Base-by-base conservation (phyloP, 2,113 vertebrate genomes). In the Rhodinocichla rosea region DNA sequence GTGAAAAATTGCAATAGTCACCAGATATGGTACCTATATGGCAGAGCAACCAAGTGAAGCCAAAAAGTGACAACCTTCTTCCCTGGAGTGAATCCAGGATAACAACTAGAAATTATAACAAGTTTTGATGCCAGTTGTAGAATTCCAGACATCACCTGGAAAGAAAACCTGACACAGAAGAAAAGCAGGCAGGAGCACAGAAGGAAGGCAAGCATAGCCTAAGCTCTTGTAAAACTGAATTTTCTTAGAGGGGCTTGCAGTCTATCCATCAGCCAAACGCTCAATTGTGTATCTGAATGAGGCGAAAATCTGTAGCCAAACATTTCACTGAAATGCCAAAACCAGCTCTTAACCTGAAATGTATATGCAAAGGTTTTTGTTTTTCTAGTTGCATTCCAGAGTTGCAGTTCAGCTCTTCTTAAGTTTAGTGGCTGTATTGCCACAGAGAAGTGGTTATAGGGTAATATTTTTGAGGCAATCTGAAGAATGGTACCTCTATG, bases 41-140 rank as follows among this genome's bases (percentile, higher is more conserved):
- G 92, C 78, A 94, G 83, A 82, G 85, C 56, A 93, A 86, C 37
- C 87, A 94, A 92, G 85, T 88, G 92, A 90, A 88, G 88, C 71
- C 68, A 86, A 53, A 81, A 90, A 70, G 39, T 59, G 92, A 95
- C 77, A 96, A 55, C 47, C 14, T 83, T 90, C 88, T 85, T 95
- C 69, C 78, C 77, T 81, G 68, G 44, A 96, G 45, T 82, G 70
- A 74, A 83, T 82, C 57, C 52, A 87, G 73, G 86, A 77, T 92
- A 94, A 94, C 64, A 93, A 89, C 63, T 82, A 79, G 90, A 94
- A 95, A 96, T 90, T 81, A 74, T 45, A 90, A 89, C 75, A 91
- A 84, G 59, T 81, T 94, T 90, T 89, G 33, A 93, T 84, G 92
- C 74, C 64, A 90, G 40, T 63, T 76, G 68, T 78, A 83, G 86